phyloP scores from a whole-genome alignment of 2,113 vertebrate genomes.

The Tautogolabrus adspersus region DNA sequence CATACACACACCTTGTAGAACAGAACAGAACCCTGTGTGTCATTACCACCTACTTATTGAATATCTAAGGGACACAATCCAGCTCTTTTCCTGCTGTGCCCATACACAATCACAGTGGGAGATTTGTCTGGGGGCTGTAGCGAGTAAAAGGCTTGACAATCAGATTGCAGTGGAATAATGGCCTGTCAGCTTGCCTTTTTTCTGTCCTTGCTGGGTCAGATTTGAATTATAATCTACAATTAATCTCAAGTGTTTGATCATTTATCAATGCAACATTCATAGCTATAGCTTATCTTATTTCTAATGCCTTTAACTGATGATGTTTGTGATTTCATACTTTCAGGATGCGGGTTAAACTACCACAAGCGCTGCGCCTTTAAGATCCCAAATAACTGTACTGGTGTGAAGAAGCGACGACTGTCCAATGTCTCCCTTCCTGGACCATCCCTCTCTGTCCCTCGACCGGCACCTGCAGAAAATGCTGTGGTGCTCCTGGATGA shows the following conservation, averaged over 20 bases:
- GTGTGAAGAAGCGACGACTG: constrained; percentile 92
- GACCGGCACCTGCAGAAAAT: constrained; percentile 87
- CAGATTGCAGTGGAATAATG: constrained; percentile 35
- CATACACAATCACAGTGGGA: not conserved
- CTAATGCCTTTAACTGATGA: not conserved
- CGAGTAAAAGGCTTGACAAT: constrained; percentile 45
- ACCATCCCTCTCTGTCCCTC: constrained; percentile 90
- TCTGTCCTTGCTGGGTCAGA: constrained; percentile 26
- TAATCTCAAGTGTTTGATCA: constrained; percentile 21
- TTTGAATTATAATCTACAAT: constrained; percentile 10
- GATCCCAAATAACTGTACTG: constrained; percentile 98
- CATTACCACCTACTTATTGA: constrained; percentile 6
- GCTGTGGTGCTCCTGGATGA: constrained; percentile 87
- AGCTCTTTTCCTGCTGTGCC: not conserved
- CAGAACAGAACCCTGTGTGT: not conserved
- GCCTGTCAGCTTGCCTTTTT: constrained; percentile 9
- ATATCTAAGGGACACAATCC: not conserved
- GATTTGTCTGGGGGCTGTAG: not conserved
- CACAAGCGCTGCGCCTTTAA: constrained; percentile 99
- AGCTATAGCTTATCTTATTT: constrained; percentile 9
- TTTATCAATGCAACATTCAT: constrained; percentile 6
- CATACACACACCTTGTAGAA: not conserved
- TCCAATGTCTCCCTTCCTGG: constrained; percentile 95
- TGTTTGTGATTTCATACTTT: constrained; percentile 36
- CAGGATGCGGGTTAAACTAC: constrained; percentile 98